Conservation (phyloP, 2,113 vertebrate genomes). For the Megaceryle torquata region DNA sequence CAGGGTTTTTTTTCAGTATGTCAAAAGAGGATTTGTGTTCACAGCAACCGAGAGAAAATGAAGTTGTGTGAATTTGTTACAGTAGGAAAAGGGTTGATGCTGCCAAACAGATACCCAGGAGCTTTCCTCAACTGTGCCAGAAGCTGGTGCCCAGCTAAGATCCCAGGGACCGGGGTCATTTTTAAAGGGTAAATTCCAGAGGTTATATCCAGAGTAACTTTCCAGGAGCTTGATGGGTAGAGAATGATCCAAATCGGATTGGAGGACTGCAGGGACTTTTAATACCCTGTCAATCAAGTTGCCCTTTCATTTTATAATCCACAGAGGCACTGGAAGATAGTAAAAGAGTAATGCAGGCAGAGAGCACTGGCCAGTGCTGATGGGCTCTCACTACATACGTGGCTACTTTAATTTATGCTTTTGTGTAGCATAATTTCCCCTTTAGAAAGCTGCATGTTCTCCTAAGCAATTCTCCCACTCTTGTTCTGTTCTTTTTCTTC, state of each 20-base stretch:
- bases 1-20: not conserved
- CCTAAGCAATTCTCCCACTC: not conserved
- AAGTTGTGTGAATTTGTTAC: not conserved
- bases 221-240: not conserved
- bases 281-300: not conserved
- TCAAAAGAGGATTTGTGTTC: not conserved
- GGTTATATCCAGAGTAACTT: not conserved
- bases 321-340: not conserved
- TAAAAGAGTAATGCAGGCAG: not conserved
- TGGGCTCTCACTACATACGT: fast-evolving
- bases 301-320: conserved; percentile 15
- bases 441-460: not conserved
- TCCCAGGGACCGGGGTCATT: not conserved
- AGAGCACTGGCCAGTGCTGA: not conserved
- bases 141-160: not conserved
- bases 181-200: not conserved
- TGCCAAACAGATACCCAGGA: conserved; percentile 20
- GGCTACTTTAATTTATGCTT: not conserved
- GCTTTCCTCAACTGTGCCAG: conserved; percentile 1
- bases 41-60: not conserved
- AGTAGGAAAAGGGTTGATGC: conserved; percentile 21
- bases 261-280: not conserved
- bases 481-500: fast-evolving
- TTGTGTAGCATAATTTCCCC: not conserved
- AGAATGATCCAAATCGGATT: not conserved